Base-by-base conservation (phyloP, 1,140 invertebrate species). In the Acromyrmex echinatior region DNA sequence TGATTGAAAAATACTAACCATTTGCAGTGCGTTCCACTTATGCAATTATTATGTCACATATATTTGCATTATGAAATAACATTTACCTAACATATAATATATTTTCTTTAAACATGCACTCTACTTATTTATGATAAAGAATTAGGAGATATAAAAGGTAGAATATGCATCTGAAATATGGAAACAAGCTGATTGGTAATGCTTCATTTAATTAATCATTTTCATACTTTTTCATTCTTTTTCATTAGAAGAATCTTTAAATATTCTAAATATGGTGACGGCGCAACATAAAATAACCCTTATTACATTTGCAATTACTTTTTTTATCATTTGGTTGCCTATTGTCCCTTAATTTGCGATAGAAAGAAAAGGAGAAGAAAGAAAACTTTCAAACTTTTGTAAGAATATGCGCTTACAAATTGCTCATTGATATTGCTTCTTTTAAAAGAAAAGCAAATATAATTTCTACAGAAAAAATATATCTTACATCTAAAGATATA, bases 141-240 rank as follows among this genome's bases (percentile, higher is more conserved):
- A 49, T 79, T 16, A 14, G 7, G 31, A 45, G 56, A 66, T 21
- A 79, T 45, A n/a, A 78, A n/a, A 68, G 25, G 25, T 68, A 80
- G 35, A 65, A n/a, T 51, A 21, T 25, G 16, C 16, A 63, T 45
- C 16, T 53, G 39, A 10, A 45, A 45, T 45, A 49, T 45, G 5
- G 12, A 39, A 66, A 31, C 9, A 45, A 18, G 10, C 18, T 51
- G 60, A 79, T 31, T 6, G 5, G 18, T 45, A 66, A 35, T 7
- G 53, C 53, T 39, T 31, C n/a, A 53, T 21, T 80, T 66, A 66
- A 79, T 31, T 21, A 63, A 49, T 49, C 12, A 21, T 31, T 31
- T 31, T 14, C n/a, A 3, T 28, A 14, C 3, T 21, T 28, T 10
- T 2, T 21, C 25, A 35, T n/a, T 16, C 12, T 51, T 66, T 6